Conservation (phyloP, 2,888 invertebrate species). For the Cheilosia scutellata region DNA sequence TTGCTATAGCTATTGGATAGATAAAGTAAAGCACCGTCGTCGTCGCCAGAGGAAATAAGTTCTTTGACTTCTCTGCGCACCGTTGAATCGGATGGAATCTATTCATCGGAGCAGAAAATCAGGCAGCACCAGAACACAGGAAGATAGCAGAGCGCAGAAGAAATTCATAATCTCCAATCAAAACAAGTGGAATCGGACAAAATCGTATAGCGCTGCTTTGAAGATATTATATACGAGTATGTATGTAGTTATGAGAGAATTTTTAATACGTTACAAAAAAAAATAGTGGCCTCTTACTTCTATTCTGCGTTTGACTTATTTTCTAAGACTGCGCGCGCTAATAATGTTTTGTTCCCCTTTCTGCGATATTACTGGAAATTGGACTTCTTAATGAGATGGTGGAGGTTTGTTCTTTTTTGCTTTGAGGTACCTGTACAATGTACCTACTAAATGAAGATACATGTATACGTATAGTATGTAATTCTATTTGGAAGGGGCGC, state of each 20-base stretch:
- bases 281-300: constrained; percentile 10
- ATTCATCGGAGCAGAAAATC: constrained; percentile 83
- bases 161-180: constrained; percentile 74
- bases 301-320: constrained; percentile 60
- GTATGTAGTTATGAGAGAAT: constrained; percentile 61
- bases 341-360: constrained; percentile 62
- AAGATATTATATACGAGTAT: constrained; percentile 10
- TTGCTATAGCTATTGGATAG: constrained; percentile 13
- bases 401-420: constrained; percentile 40
- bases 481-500: constrained; percentile 43
- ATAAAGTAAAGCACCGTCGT: constrained; percentile 58
- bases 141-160: constrained; percentile 44
- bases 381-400: constrained; percentile 73
- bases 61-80: constrained; percentile 75
- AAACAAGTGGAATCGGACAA: constrained; percentile 73
- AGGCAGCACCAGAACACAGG: constrained; percentile 77
- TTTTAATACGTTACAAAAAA: constrained; percentile 55
- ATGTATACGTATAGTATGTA: constrained; percentile 9
- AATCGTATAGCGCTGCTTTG: constrained; percentile 46
- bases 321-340: constrained; percentile 60
- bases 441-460: constrained; percentile 21
- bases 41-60: constrained; percentile 55
- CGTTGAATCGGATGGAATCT: constrained; percentile 71
- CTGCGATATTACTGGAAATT: constrained; percentile 68
- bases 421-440: neutral